Conservation (phyloP, 2,797 vertebrate genomes). For the Takifugu rubripes region DNA sequence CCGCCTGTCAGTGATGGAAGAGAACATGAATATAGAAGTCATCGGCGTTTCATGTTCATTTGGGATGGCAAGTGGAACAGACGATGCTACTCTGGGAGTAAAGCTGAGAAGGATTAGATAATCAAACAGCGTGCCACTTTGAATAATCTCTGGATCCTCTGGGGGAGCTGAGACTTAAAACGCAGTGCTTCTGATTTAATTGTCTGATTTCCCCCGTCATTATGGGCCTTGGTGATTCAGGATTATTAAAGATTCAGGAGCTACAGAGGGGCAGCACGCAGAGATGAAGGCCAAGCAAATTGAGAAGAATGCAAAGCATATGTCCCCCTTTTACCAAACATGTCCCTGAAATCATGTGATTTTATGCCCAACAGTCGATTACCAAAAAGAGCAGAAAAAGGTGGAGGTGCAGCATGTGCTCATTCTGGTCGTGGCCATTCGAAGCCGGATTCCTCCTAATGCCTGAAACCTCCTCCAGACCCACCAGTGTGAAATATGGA, state of each 20-base stretch:
- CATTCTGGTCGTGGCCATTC: too few relatives aligned
- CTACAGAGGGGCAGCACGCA: constrained; percentile 30
- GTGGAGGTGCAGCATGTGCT: too few relatives aligned
- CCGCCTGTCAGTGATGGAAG: constrained; percentile 35
- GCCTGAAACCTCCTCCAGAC: too few relatives aligned
- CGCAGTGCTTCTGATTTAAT: constrained; percentile 78
- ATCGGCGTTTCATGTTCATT: constrained; percentile 73
- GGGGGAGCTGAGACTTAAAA: constrained; percentile 77
- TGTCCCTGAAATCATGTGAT: too few relatives aligned
- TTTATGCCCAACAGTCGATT: too few relatives aligned
- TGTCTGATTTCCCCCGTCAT: constrained; percentile 81
- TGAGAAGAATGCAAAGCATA: too few relatives aligned
- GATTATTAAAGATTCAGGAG: constrained; percentile 83
- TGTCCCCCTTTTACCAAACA: too few relatives aligned
- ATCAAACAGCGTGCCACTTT: constrained; percentile 81
- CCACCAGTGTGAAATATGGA: too few relatives aligned
- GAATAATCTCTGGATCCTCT: constrained; percentile 78
- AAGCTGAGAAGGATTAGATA: constrained; percentile 79
- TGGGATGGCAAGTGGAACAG: constrained; percentile 70
- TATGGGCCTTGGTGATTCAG: constrained; percentile 81
- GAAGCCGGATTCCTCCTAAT: too few relatives aligned
- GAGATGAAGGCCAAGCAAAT: constrained; percentile 19
- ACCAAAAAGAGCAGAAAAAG: too few relatives aligned
- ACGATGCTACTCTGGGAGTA: constrained; percentile 63
- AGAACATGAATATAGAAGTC: constrained; percentile 61